phyloP scores from a whole-genome alignment of 2,113 vertebrate genomes.

The Callipepla californica region DNA sequence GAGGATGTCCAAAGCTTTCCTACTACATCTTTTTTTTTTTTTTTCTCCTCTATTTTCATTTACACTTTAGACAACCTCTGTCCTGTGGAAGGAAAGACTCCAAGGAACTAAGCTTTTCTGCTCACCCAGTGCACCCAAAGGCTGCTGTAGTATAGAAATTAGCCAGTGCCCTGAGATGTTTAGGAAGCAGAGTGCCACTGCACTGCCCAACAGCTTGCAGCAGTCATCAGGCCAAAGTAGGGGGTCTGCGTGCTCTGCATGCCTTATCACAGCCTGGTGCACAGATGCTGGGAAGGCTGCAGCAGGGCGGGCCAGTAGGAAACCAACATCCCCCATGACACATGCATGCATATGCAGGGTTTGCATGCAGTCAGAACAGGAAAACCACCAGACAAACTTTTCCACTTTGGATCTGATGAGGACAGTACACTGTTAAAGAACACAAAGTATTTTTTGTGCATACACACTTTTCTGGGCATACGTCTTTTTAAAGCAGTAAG shows the following conservation, averaged over 20 bases:
- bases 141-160: not conserved
- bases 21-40: not conserved
- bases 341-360: rapidly evolving
- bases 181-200: not conserved
- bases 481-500: not conserved
- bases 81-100: not conserved
- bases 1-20: not conserved
- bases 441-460: rapidly evolving
- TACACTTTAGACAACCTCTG: not conserved
- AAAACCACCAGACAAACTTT: not conserved
- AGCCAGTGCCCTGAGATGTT: not conserved
- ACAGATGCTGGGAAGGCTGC: not conserved
- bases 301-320: not conserved
- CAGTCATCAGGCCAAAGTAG: not conserved
- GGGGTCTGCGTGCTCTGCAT: rapidly evolving
- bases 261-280: not conserved
- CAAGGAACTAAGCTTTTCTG: not conserved
- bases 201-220: not conserved
- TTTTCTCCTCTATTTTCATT: not conserved
- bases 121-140: not conserved
- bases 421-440: not conserved
- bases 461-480: not conserved
- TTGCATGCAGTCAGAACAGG: rapidly evolving
- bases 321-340: not conserved
- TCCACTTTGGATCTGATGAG: not conserved